Evolutionary conservation across 2,888 invertebrate genomes (phyloP), one percentile per base, ranked within the genome.

Genomic region (Xiphydria camelus): DNA sequence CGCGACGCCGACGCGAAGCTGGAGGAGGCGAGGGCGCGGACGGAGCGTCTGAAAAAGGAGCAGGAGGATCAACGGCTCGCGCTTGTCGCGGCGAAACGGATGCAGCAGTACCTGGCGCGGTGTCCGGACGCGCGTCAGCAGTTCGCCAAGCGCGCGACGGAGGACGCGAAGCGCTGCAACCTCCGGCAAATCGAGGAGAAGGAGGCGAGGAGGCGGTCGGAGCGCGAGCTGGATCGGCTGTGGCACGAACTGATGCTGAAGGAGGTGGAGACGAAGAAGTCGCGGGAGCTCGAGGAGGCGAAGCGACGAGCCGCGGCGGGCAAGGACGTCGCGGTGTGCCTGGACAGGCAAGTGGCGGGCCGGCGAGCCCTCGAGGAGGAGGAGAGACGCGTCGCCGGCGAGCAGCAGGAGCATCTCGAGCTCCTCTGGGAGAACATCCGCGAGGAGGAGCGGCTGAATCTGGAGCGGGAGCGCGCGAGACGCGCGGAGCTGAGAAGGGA

Each of bases 111-210:
- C 48, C 63, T 72, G 58, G 58, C 63, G 10, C 65, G 67, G 2
- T 75, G 81, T 76, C 57, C 77, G 67, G 44, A 83, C 70, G 69
- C 81, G 62, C 66, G 81, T 59, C 51, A 81, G 66, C 66, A 72
- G 68, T 1, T 76, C 58, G 4, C 77, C 59, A 77, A 80, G 50
- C 63, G 79, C 25, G 77, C 80, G 7, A 75, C 80, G 0, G 76
- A 77, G 22, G 82, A 85, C 49, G 76, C 79, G 0, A 78, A 82
- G 56, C 70, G 79, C 32, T 73, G 78, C 2, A 84, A 84, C 51
- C 68, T 82, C 35, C 80, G 81, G 55, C 85, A 85, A 71, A 85
- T 85, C 25, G 75, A 73, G 37, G 84, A 85, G 66, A 84, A 84
- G 45, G 72, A 80, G 54, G 76, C 80, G 0, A 73, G 72, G 45